Evolutionary conservation across 2,888 invertebrate genomes (phyloP).

Genomic region (Ceramica pisi): DNA sequence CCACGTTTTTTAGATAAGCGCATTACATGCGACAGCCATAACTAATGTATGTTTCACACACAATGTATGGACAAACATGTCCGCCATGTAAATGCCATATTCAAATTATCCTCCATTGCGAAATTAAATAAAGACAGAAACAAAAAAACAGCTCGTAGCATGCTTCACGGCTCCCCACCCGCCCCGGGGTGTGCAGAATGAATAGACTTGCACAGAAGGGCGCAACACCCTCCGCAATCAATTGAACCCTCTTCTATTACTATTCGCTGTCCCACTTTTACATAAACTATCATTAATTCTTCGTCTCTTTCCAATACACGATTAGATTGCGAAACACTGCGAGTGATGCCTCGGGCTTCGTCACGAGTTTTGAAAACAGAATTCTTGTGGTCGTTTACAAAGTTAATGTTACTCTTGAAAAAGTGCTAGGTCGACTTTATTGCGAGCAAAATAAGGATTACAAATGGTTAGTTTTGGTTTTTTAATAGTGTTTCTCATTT

Average conservation of each 20-base stretch:
- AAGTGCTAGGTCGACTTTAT: constrained; percentile 33
- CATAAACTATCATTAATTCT: constrained; percentile 37
- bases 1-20: constrained; percentile 31
- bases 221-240: constrained; percentile 88
- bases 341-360: constrained; percentile 80
- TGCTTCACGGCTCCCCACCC: constrained; percentile 85
- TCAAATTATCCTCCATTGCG: constrained; percentile 88
- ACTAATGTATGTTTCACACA: constrained; percentile 45
- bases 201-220: constrained; percentile 82
- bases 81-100: constrained; percentile 87
- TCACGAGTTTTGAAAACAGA: constrained; percentile 81
- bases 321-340: constrained; percentile 77
- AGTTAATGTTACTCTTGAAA: constrained; percentile 45
- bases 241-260: constrained; percentile 85
- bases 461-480: constrained; percentile 34
- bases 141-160: constrained; percentile 82
- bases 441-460: constrained; percentile 48
- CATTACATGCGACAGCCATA: constrained; percentile 43
- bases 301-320: constrained; percentile 78
- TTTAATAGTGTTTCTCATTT: constrained; percentile 49
- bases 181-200: constrained; percentile 79
- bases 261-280: constrained; percentile 73
- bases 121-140: constrained; percentile 89
- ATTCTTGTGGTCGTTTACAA: constrained; percentile 75
- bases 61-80: constrained; percentile 75